These are phyloP conservation scores for Climacteris rufus DNA, from an alignment of 2,113 vertebrate species.

Conservation along the genomic window DNA sequence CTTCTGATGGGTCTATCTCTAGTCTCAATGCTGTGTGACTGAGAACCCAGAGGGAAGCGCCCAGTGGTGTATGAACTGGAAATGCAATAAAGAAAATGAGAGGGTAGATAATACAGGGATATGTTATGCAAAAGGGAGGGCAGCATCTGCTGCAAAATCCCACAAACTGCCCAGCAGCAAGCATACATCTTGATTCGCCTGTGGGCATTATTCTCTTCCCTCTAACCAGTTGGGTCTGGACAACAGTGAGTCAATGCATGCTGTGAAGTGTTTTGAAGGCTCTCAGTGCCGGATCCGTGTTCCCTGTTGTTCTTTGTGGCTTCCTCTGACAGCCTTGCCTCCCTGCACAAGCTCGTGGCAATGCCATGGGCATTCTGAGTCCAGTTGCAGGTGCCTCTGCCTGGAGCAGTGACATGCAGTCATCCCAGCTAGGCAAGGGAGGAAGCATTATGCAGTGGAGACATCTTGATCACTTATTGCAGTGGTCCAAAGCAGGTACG, in stretches of 20 bases:
- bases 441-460: neutral
- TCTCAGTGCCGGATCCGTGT: neutral
- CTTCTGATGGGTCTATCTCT: neutral
- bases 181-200: neutral
- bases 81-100: neutral
- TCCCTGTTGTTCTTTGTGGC: neutral
- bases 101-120: neutral
- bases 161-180: neutral
- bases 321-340: neutral
- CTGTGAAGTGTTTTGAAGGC: neutral
- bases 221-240: neutral
- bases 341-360: accelerated
- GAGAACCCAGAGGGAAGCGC: neutral
- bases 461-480: neutral
- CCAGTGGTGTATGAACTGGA: neutral
- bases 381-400: neutral
- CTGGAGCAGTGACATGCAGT: neutral
- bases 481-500: neutral
- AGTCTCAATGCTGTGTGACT: neutral
- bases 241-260: accelerated
- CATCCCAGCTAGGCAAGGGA: neutral
- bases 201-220: neutral
- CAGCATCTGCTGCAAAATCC: neutral
- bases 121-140: neutral
- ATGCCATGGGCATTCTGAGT: neutral